Evolutionary conservation across 2,888 invertebrate genomes (phyloP).

Genomic region (Sinelater perroti): DNA sequence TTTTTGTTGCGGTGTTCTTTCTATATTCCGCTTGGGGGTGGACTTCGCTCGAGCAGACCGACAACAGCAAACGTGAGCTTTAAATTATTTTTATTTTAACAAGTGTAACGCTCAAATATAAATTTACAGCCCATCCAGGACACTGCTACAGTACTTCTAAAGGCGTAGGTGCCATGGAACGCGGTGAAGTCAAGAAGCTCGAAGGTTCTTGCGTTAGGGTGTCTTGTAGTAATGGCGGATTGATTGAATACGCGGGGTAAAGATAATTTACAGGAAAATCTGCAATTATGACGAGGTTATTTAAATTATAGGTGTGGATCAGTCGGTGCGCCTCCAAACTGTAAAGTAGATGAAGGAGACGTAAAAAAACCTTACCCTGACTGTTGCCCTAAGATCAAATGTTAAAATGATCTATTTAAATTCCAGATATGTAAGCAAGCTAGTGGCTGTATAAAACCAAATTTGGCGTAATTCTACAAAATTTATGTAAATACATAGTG

Average conservation of each 20-base stretch:
- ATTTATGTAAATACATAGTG: too few relatives aligned
- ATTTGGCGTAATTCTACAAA: too few relatives aligned
- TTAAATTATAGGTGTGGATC: neutral
- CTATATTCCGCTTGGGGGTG: too few relatives aligned
- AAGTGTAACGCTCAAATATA: too few relatives aligned
- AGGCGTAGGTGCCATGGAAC: constrained; percentile 10
- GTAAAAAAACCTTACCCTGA: neutral
- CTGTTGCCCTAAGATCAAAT: neutral
- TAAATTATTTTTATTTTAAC: neutral
- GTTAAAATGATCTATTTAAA: neutral
- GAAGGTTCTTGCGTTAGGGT: neutral
- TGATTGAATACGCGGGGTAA: neutral
- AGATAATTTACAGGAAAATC: too few relatives aligned
- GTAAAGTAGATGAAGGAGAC: neutral
- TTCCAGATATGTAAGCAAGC: too few relatives aligned
- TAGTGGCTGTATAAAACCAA: too few relatives aligned
- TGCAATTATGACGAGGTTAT: too few relatives aligned
- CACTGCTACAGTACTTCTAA: neutral
- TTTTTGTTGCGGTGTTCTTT: too few relatives aligned
- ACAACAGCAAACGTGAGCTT: neutral
- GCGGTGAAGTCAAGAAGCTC: neutral
- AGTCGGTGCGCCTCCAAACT: neutral
- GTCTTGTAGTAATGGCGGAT: neutral
- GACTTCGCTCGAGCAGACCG: constrained; percentile 1
- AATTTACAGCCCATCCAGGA: neutral